Base-by-base conservation (phyloP, 1,140 invertebrate species). In the Pogonognathellus flavescens region DNA sequence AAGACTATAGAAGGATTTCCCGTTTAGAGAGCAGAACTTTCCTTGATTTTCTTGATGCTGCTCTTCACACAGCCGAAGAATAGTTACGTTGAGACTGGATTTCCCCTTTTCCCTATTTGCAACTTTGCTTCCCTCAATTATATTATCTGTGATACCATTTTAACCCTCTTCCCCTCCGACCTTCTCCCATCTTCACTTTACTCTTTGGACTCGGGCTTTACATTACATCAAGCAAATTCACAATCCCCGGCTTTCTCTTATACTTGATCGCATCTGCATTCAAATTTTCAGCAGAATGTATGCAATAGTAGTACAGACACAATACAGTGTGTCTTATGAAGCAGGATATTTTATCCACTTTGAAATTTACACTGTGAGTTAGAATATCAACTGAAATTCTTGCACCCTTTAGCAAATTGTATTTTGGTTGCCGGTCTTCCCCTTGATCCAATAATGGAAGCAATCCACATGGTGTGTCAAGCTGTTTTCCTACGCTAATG, bases 81-180 rank as follows among this genome's bases (percentile, higher is more conserved):
- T n/a, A 57, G 53, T 57, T 14, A 57, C 2, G 11, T 5, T 57
- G n/a, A 57, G n/a, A 57, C n/a, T 1, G 11, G n/a, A 57, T 57
- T 57, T 57, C 53, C 53, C 53, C 53, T 57, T 57, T 57, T 14
- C n/a, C n/a, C 53, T 57, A n/a, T 57, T 57, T 13, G 11, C n/a
- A 57, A 57, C 53, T 13, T 13, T n/a, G n/a, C 53, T 13, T 57
- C 53, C 53, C 53, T 57, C 53, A 57, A 57, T 57, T 57, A 57
- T 57, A 13, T 57, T 57, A 9, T 57, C 53, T 57, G 11, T 57
- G 11, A 57, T 57, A 14, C 53, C 53, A 57, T 57, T 57, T 57
- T 57, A 57, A 57, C 53, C 53, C 53, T 57, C 53, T 57, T 57
- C 53, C 53, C n/a, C n/a, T n/a, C 53, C 53, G 53, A 57, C 53